phyloP scores from a whole-genome alignment of 2,888 invertebrate species.

The Heteromyza rotundicornis region DNA sequence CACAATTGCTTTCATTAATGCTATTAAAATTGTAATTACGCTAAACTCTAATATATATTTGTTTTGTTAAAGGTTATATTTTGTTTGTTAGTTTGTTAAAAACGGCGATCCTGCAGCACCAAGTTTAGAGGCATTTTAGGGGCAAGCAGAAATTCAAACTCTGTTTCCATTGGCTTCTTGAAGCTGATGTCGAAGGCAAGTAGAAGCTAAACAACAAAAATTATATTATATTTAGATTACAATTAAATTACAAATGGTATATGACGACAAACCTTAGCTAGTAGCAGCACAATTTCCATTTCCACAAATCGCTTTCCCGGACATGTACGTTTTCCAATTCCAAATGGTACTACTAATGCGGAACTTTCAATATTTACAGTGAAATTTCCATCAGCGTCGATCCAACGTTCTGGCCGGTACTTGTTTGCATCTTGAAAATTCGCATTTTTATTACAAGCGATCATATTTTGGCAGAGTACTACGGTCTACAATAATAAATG shows the following conservation, averaged over 20 bases:
- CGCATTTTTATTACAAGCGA: slow-evolving; percentile 77
- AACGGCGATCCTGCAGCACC: slow-evolving; percentile 68
- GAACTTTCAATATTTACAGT: slow-evolving; percentile 63
- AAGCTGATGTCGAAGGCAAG: slow-evolving; percentile 75
- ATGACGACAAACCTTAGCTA: slow-evolving; percentile 76
- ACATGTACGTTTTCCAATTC: slow-evolving; percentile 79
- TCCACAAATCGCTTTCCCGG: slow-evolving; percentile 86
- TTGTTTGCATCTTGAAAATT: slow-evolving; percentile 76
- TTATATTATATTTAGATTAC: not conserved
- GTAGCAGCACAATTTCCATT: slow-evolving; percentile 74
- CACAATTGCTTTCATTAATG: slow-evolving; percentile 28
- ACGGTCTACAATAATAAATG: slow-evolving; percentile 67
- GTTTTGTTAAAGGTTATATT: not conserved
- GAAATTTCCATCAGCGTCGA: slow-evolving; percentile 61
- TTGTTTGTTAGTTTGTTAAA: slow-evolving; percentile 27
- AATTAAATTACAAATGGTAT: no score
- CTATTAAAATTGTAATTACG: slow-evolving; percentile 23
- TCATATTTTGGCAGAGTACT: slow-evolving; percentile 80
- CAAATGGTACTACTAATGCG: slow-evolving; percentile 79
- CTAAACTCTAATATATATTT: not conserved
- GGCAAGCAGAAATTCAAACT: slow-evolving; percentile 82
- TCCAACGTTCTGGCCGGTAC: slow-evolving; percentile 82
- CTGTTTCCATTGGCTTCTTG: slow-evolving; percentile 72
- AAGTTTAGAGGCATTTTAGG: slow-evolving; percentile 78
- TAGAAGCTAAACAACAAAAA: slow-evolving; percentile 66